Evolutionary conservation across 2,888 invertebrate genomes (phyloP).

Genomic region (Panzeria rudis): DNA sequence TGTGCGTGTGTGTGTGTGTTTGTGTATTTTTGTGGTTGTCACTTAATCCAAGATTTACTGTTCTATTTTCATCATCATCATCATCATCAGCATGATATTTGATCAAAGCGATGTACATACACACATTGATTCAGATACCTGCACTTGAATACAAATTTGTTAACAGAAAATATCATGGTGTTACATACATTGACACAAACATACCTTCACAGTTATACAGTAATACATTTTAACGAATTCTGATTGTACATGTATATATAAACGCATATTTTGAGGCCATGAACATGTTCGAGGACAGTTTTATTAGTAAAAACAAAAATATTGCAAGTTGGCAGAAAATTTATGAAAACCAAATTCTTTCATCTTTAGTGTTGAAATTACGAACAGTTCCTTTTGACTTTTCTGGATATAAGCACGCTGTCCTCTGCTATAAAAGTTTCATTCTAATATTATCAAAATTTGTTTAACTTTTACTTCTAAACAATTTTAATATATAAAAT

Average conservation of each 20-base stretch:
- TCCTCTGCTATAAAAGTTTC: no score
- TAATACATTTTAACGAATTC: constrained; percentile 13
- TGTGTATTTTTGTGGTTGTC: background rate
- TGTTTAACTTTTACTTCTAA: no score
- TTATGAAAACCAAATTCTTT: no score
- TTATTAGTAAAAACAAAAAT: no score
- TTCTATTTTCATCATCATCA: constrained; percentile 23
- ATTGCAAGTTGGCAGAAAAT: no score
- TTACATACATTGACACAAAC: constrained; percentile 5
- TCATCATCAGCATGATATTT: constrained; percentile 15
- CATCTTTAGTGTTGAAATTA: no score
- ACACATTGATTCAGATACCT: background rate
- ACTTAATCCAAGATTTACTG: constrained; percentile 28
- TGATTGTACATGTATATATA: background rate
- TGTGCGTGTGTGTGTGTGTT: background rate
- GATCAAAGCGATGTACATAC: background rate
- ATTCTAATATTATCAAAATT: no score
- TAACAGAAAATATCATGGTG: background rate
- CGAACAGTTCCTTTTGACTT: no score
- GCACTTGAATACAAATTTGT: constrained; percentile 14
- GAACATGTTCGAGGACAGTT: no score
- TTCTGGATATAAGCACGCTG: no score
- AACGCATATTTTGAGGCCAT: no score
- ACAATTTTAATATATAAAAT: no score
- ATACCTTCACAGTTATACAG: background rate